A percentile compares a stretch with the other conserved stretches of the same genome.
These are phyloP conservation scores for Acromyrmex heyeri DNA, from an alignment of 1,140 invertebrate species.

Conservation along the genomic window DNA sequence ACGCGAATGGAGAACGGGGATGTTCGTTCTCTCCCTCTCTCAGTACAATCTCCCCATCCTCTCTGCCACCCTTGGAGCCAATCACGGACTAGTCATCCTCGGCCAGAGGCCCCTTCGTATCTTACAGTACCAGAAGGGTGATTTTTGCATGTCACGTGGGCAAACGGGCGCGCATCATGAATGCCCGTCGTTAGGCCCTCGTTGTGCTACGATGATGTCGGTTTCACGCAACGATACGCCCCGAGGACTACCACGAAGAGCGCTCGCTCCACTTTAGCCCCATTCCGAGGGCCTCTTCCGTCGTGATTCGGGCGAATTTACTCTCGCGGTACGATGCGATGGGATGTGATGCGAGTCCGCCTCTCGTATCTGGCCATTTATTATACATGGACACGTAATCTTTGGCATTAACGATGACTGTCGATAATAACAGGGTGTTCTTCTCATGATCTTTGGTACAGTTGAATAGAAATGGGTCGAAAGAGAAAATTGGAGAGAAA, in stretches of 20 bases:
- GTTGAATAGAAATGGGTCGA: neutral
- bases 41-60: conserved; percentile 22
- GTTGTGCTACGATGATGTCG: conserved; percentile 80
- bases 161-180: conserved; percentile 83
- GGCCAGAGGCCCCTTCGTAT: conserved; percentile 49
- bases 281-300: conserved; percentile 46
- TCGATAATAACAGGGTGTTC: conserved; percentile 3
- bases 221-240: conserved; percentile 82
- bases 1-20: conserved; percentile 25
- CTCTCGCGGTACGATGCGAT: neutral
- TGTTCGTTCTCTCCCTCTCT: neutral
- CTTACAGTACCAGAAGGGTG: conserved; percentile 75
- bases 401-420: conserved; percentile 15
- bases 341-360: neutral
- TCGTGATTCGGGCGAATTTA: conserved; percentile 48
- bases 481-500: neutral
- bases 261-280: conserved; percentile 68
- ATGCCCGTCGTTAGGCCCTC: conserved; percentile 83
- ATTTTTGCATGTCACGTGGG: conserved; percentile 86
- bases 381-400: conserved; percentile 3
- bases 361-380: conserved; percentile 45
- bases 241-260: conserved; percentile 57
- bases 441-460: neutral
- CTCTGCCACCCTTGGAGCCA: conserved; percentile 75
- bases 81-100: conserved; percentile 80